Evolutionary conservation across 1,140 invertebrate species (phyloP), one percentile per base, ranked within the genome.

Genomic region (Aphelenchoides besseyi): DNA sequence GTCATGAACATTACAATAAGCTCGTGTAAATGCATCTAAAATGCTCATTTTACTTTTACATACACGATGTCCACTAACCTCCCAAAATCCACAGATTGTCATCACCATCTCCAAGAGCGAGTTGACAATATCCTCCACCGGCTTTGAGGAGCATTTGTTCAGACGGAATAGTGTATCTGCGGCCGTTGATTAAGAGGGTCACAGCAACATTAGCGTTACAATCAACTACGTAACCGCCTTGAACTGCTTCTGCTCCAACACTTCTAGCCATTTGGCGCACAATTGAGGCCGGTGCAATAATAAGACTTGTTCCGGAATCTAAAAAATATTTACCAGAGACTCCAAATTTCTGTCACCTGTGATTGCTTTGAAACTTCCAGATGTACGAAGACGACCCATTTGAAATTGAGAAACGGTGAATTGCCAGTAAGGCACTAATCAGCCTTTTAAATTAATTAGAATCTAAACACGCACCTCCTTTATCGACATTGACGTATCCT

Each of bases 1-100:
- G 41, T 74, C 74, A 62, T 74, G 55, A 54, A 74, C 37, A 18
- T 77, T 61, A 61, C 75, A 77, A 62, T 71, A 78, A 30, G 74
- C 41, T 26, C 76, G 74, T 66, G 76, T 78, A 54, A 75, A 79
- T 59, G 76, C 59, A 67, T 78, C 76, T n/a, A n/a, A n/a, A n/a
- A n/a, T n/a, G n/a, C n/a, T n/a, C n/a, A n/a, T n/a, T n/a, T n/a
- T n/a, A n/a, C n/a, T n/a, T n/a, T n/a, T n/a, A n/a, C n/a, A n/a
- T n/a, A n/a, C n/a, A n/a, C n/a, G n/a, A n/a, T n/a, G n/a, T n/a
- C n/a, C n/a, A n/a, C n/a, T n/a, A n/a, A n/a, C n/a, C n/a, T 48
- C 76, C 76, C 12, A 78, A 36, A n/a, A 61, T 18, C n/a, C n/a
- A 2, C 2, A 61, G 30, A 29, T n/a, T 16, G 30, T 52, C n/a